A percentile compares a stretch with the other conserved stretches of the same genome.
Evolutionary conservation across 1,140 invertebrate genomes (phyloP).

Genomic region (Anagrus nilaparvatae): DNA sequence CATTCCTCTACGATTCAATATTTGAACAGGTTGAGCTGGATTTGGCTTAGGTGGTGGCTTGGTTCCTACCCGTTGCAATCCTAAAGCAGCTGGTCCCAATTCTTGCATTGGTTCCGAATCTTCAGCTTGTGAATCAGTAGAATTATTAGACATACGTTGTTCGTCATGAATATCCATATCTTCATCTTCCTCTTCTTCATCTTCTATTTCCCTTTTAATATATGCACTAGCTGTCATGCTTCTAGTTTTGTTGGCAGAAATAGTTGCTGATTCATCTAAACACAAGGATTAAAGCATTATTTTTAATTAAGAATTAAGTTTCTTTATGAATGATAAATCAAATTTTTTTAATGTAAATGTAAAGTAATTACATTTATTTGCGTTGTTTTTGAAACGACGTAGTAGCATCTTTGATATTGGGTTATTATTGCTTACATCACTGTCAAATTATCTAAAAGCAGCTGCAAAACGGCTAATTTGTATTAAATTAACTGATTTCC

Average conservation of each 20-base stretch:
- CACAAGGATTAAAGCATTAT: too few relatives aligned
- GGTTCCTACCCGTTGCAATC: constrained; percentile 67
- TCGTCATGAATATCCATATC: constrained; percentile 49
- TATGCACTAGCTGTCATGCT: constrained; percentile 37
- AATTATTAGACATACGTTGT: constrained; percentile 31
- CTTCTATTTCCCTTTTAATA: constrained; percentile 40
- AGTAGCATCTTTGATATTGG: too few relatives aligned
- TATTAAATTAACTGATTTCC: too few relatives aligned
- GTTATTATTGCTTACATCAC: too few relatives aligned
- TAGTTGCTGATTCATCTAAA: constrained; percentile 44
- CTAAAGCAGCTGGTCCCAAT: constrained; percentile 63
- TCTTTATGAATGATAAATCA: too few relatives aligned
- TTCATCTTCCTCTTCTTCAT: too few relatives aligned
- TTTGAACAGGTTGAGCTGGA: constrained; percentile 57
- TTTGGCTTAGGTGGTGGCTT: constrained; percentile 57
- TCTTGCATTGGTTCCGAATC: constrained; percentile 53
- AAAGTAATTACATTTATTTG: too few relatives aligned
- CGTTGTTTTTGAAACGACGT: too few relatives aligned
- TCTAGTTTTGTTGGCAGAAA: constrained; percentile 47
- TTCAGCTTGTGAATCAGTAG: constrained; percentile 41
- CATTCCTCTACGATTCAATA: constrained; percentile 75
- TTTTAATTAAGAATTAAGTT: too few relatives aligned
- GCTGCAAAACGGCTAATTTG: too few relatives aligned
- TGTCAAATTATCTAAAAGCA: too few relatives aligned
- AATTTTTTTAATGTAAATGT: too few relatives aligned